A percentile compares a stretch with the other conserved stretches of the same genome.
These are phyloP conservation scores for Blastomussa wellsi DNA, from an alignment of 92 coral and sea anemone species.

Conservation along the genomic window DNA sequence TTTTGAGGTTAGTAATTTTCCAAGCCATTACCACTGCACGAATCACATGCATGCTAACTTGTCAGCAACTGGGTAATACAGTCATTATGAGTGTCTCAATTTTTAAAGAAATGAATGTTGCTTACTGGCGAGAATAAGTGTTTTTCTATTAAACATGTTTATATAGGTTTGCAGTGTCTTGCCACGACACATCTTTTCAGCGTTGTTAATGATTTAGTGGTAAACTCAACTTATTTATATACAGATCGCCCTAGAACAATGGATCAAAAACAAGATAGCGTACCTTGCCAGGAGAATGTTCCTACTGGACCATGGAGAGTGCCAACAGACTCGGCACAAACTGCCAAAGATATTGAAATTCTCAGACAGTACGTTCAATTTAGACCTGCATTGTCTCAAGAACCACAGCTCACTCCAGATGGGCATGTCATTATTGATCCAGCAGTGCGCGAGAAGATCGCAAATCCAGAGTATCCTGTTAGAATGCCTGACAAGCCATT, in stretches of 20 bases:
- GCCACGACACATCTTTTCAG: neutral
- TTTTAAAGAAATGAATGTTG: neutral
- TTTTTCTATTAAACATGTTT: neutral
- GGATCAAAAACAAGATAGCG: neutral
- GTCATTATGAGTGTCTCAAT: no score
- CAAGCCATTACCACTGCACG: no score
- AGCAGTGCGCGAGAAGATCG: conserved; percentile 29
- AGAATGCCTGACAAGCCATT: conserved; percentile 28
- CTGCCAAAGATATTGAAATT: neutral
- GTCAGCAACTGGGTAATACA: no score
- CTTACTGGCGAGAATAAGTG: no score
- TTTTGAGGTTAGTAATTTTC: neutral
- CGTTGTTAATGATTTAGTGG: no score
- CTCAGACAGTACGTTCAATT: neutral
- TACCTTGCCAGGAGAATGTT: neutral
- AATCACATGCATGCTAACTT: no score
- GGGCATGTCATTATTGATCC: conserved; percentile 26
- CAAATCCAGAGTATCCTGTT: conserved; percentile 24
- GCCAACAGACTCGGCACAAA: neutral
- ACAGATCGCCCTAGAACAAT: neutral
- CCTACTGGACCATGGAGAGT: neutral
- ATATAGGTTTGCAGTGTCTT: neutral
- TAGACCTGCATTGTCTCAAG: neutral
- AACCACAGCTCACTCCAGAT: neutral
- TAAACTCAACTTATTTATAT: neutral